Base-by-base conservation (phyloP, 2,888 invertebrate genomes). In the Anoncus sp. region DNA sequence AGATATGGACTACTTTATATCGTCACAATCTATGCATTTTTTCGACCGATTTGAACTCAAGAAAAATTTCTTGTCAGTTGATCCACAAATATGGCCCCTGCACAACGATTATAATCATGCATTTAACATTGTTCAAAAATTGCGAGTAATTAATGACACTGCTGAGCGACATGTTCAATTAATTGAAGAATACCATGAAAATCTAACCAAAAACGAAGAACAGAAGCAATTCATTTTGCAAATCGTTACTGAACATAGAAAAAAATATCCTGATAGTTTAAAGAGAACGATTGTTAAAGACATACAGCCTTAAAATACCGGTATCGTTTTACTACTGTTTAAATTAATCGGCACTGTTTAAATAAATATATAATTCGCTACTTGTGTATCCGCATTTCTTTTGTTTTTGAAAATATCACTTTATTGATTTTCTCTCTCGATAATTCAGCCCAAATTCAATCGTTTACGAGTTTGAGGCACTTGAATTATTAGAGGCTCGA, bases 101-200 rank as follows among this genome's bases (percentile, higher is more conserved):
- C 22, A 79, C 66, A 47, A 45, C 12, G 31, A 53, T 60, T 75
- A 70, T 63, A 24, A n/a, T 1, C 4, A 72, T 14, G 55, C 12
- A 12, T 20, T 73, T 7, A 38, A 27, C 5, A 66, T 74, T 27
- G 47, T 65, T 16, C n/a, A 9, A 66, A 43, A 40, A 45, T 45
- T 62, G 22, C 66, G 62, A 53, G 43, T 71, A 3, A 55, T 62
- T 6, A 79, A 75, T 53, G 78, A 75, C 35, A 43, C 20, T 14
- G 72, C 78, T 4, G 75, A 79, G 31, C 47, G 75, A 55, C 71
- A 38, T 12, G 60, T 79, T 20, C 12, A 31, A 51, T 43, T 79
- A 24, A 75, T 79, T 2, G 67, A 60, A 57, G 49, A 60, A 14
- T 79, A 78, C 27, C 47, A 71, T 35, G 62, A 55, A 49, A 65